These are phyloP conservation scores for Noturus placidus DNA, from an alignment of 2,113 vertebrate species.

Conservation along the genomic window DNA sequence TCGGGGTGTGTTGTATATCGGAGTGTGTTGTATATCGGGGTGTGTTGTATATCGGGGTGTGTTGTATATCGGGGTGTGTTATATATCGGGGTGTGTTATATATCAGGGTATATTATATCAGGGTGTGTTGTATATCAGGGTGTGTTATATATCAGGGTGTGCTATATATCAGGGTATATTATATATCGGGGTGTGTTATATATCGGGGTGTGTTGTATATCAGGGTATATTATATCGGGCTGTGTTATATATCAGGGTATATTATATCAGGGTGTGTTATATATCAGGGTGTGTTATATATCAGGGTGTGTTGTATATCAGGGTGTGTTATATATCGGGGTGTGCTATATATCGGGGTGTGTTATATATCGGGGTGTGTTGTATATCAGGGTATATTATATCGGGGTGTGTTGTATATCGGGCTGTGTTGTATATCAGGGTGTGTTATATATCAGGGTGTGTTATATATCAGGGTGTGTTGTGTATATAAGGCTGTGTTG, in stretches of 20 bases:
- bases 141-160: not conserved
- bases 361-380: not conserved
- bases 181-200: not conserved
- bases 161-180: no score
- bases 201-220: not conserved
- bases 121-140: not conserved
- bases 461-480: no score
- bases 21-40: no score
- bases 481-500: no score
- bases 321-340: no score
- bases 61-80: not conserved
- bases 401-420: not conserved
- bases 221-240: no score
- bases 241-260: not conserved
- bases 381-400: no score
- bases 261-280: not conserved
- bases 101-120: not conserved
- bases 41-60: not conserved
- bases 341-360: not conserved
- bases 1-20: conserved; percentile 3
- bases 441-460: not conserved
- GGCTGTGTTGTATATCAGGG: not conserved
- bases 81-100: not conserved
- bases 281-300: no score
- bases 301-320: conserved; percentile 4